phyloP scores from a whole-genome alignment of 2,113 vertebrate species.

The Leptobrachium ailaonicum region DNA sequence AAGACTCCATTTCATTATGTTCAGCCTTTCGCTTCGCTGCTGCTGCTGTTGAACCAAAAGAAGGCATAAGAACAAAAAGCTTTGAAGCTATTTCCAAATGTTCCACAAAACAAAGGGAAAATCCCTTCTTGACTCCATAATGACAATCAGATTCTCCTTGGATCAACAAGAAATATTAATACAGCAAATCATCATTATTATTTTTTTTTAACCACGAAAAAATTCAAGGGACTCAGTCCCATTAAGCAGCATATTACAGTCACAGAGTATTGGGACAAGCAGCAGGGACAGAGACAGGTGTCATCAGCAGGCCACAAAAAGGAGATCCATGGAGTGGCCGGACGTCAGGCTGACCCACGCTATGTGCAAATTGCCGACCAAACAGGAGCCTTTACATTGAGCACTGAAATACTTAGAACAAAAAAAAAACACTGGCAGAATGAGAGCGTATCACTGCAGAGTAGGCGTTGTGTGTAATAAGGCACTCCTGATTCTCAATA shows the following conservation, averaged over 20 bases:
- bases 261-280: constrained; percentile 34
- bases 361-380: neutral
- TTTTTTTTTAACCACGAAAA: no score
- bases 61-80: no score
- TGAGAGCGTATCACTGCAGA: neutral
- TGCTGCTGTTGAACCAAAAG: no score
- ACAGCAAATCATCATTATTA: no score
- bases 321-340: neutral
- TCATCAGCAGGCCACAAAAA: constrained; percentile 15
- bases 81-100: no score
- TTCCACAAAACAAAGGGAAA: no score
- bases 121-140: no score
- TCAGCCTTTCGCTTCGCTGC: no score
- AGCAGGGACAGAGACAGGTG: neutral
- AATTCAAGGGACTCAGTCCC: constrained; percentile 4
- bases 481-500: constrained; percentile 30
- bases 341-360: neutral
- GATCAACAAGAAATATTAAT: no score
- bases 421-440: neutral
- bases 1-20: no score
- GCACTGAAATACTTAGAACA: neutral
- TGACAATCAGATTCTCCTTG: no score
- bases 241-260: constrained; percentile 34
- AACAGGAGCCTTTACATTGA: neutral
- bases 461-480: constrained; percentile 24